Evolutionary conservation across 2,888 invertebrate genomes (phyloP).

Genomic region (Phortica okadai): DNA sequence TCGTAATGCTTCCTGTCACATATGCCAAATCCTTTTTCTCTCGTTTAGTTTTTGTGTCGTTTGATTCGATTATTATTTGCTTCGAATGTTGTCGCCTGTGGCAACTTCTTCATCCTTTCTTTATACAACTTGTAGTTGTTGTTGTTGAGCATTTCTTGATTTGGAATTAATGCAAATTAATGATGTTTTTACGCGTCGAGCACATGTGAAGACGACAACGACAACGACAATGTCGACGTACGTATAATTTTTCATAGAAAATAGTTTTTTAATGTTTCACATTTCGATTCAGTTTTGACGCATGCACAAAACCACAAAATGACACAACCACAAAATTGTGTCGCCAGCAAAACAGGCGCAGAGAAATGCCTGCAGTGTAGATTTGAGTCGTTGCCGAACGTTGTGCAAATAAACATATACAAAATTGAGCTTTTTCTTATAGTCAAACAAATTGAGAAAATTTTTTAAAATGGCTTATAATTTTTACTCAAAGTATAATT

Average conservation of each 20-base stretch:
- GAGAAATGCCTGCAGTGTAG: too few species aligned
- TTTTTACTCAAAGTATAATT: too few species aligned
- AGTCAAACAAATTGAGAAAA: too few species aligned
- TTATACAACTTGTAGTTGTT: neutral
- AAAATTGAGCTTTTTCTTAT: too few species aligned
- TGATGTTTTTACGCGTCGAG: conserved; percentile 58
- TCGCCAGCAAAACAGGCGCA: too few species aligned
- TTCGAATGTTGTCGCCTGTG: conserved; percentile 9
- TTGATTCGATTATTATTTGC: conserved; percentile 5
- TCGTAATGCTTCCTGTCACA: conserved; percentile 11
- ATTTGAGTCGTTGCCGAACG: too few species aligned
- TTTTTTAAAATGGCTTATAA: too few species aligned
- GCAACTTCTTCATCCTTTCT: neutral
- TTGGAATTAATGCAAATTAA: conserved; percentile 77
- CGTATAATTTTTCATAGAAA: neutral
- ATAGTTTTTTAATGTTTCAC: conserved; percentile 15
- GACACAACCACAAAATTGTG: too few species aligned
- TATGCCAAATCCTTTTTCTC: conserved; percentile 37
- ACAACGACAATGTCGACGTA: neutral
- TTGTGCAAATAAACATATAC: too few species aligned
- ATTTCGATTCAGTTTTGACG: too few species aligned
- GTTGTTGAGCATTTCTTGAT: conserved; percentile 66
- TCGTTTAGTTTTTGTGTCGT: conserved; percentile 5
- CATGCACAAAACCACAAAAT: neutral
- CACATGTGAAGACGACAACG: neutral